These are phyloP conservation scores for Lucinisca nassula DNA, from an alignment of 2,888 invertebrate species.

Conservation along the genomic window DNA sequence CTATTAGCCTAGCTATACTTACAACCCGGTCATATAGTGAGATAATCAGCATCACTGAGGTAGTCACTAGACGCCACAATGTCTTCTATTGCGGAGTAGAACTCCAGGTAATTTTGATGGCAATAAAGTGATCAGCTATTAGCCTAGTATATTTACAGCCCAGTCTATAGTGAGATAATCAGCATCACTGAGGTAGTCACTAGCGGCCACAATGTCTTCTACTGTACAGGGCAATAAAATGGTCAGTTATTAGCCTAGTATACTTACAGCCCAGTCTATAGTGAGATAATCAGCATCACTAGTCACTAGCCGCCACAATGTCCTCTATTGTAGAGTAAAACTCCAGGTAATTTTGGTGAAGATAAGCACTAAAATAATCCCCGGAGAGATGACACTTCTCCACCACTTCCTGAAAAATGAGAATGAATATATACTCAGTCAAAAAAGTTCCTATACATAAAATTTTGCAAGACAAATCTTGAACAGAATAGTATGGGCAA, in stretches of 20 bases:
- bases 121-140: no score
- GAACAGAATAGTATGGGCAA: no score
- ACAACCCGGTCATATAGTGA: conserved; percentile 90
- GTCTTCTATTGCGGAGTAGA: conserved; percentile 92
- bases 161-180: conserved; percentile 91
- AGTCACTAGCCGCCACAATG: conserved; percentile 90
- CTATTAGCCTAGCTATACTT: no score
- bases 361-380: conserved; percentile 87
- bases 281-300: conserved; percentile 93
- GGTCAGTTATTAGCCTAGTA: no score
- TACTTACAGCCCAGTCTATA: conserved; percentile 88
- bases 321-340: conserved; percentile 92
- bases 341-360: conserved; percentile 89
- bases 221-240: no score
- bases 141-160: conserved; percentile 85
- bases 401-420: conserved; percentile 84
- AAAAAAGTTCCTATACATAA: no score
- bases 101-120: conserved; percentile 90
- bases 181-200: conserved; percentile 92
- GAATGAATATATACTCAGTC: no score
- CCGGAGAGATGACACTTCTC: conserved; percentile 87
- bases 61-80: conserved; percentile 90
- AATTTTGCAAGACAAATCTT: no score
- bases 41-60: conserved; percentile 92
- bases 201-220: conserved; percentile 90